Conservation (phyloP, 1,140 invertebrate species). For the Agrilus planipennis region DNA sequence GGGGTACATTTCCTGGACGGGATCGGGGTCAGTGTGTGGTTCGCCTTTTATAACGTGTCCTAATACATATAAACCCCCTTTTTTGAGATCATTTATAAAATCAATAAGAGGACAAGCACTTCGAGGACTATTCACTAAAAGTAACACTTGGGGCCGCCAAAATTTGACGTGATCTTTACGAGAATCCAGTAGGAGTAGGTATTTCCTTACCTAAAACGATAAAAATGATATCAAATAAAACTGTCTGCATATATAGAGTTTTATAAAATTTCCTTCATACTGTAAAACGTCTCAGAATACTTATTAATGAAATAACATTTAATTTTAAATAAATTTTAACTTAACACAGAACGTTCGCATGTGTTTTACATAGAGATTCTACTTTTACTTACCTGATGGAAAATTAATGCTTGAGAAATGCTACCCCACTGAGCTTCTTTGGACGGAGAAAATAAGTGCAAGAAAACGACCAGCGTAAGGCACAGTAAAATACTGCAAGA, state of each 20-base stretch:
- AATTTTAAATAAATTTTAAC: no score
- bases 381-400: slow-evolving; percentile 96
- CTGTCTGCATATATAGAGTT: no score
- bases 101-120: slow-evolving; percentile 82
- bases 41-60: slow-evolving; percentile 78
- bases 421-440: slow-evolving; percentile 83
- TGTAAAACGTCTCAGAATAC: no score
- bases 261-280: no score
- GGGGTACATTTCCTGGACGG: slow-evolving; percentile 61
- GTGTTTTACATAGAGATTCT: no score
- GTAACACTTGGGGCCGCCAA: slow-evolving; percentile 94
- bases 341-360: no score
- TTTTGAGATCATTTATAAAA: slow-evolving; percentile 98
- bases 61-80: slow-evolving; percentile 90
- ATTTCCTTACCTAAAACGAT: slow-evolving; percentile 83
- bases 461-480: slow-evolving; percentile 67
- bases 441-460: slow-evolving; percentile 89
- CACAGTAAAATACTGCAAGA: slow-evolving; percentile 79
- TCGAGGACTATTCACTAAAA: slow-evolving; percentile 86
- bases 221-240: no score
- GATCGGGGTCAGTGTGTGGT: slow-evolving; percentile 47
- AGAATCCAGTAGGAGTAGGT: slow-evolving; percentile 87
- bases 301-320: no score
- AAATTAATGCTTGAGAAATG: slow-evolving; percentile 96
- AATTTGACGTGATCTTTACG: slow-evolving; percentile 98